phyloP scores from a whole-genome alignment of 53 echinoderm and acorn worm genomes.

The Actinopyga echinites region DNA sequence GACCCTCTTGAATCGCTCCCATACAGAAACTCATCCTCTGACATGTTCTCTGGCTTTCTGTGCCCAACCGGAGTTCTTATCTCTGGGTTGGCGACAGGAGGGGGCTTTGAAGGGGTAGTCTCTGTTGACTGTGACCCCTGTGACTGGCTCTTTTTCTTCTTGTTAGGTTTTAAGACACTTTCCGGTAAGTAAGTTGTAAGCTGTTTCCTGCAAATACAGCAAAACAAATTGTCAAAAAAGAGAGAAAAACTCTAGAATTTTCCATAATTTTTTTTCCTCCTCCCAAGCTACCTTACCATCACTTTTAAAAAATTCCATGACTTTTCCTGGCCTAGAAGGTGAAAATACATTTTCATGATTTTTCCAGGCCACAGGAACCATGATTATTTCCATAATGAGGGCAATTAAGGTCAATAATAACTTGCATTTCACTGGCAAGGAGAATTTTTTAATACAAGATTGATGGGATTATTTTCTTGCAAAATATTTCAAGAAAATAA shows the following conservation, averaged over 20 bases:
- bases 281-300: too few relatives aligned
- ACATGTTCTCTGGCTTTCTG: constrained; percentile 70
- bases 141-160: constrained; percentile 68
- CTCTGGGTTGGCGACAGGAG: constrained; percentile 46
- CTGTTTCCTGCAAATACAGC: constrained; percentile 76
- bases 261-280: too few relatives aligned
- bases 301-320: too few relatives aligned
- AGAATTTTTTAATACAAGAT: too few relatives aligned
- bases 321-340: too few relatives aligned
- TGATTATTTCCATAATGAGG: too few relatives aligned
- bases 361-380: too few relatives aligned
- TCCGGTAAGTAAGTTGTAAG: constrained; percentile 83
- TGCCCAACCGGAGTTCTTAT: constrained; percentile 49
- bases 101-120: constrained; percentile 51
- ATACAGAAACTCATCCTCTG: constrained; percentile 93
- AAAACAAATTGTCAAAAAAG: background rate
- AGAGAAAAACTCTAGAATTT: background rate
- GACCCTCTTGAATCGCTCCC: constrained; percentile 48
- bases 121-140: constrained; percentile 56
- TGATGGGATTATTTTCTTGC: too few relatives aligned
- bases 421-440: too few relatives aligned
- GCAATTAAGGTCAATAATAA: too few relatives aligned
- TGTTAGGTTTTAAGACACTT: constrained; percentile 76
- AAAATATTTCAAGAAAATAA: too few relatives aligned
- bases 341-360: too few relatives aligned